Conservation (phyloP, 2,113 vertebrate genomes). For the Oryctolagus cuniculus region DNA sequence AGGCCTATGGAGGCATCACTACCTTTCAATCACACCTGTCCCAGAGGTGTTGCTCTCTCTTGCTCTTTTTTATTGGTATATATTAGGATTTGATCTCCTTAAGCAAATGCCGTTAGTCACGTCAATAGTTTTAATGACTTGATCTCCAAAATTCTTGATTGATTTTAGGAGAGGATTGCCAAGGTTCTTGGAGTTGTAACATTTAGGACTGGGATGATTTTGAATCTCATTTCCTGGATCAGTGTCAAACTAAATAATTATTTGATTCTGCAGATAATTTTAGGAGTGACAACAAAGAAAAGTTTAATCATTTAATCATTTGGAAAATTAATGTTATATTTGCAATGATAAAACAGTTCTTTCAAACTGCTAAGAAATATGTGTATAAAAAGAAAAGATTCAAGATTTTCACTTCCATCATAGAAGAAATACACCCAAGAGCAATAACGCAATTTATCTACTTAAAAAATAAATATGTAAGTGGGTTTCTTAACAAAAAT, state of each 20-base stretch:
- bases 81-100: not conserved
- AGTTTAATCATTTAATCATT: not conserved
- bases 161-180: not conserved
- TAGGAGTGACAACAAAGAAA: not conserved
- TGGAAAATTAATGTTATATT: not conserved
- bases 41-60: not conserved
- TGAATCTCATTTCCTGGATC: not conserved
- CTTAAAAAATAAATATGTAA: constrained; percentile 14
- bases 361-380: constrained; percentile 48
- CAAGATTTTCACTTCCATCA: not conserved
- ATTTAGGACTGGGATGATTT: constrained; percentile 3
- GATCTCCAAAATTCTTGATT: not conserved
- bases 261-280: constrained; percentile 30
- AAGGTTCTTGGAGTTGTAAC: not conserved
- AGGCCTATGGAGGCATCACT: not conserved
- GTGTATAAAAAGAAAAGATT: constrained; percentile 27
- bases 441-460: not conserved
- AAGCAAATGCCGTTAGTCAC: not conserved
- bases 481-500: not conserved
- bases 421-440: constrained; percentile 2
- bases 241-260: not conserved
- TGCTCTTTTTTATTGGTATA: not conserved
- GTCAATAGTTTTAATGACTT: not conserved
- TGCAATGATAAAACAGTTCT: not conserved
- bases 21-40: not conserved